phyloP scores from a whole-genome alignment of 2,888 invertebrate genomes.

The Drosophila multiciliata region DNA sequence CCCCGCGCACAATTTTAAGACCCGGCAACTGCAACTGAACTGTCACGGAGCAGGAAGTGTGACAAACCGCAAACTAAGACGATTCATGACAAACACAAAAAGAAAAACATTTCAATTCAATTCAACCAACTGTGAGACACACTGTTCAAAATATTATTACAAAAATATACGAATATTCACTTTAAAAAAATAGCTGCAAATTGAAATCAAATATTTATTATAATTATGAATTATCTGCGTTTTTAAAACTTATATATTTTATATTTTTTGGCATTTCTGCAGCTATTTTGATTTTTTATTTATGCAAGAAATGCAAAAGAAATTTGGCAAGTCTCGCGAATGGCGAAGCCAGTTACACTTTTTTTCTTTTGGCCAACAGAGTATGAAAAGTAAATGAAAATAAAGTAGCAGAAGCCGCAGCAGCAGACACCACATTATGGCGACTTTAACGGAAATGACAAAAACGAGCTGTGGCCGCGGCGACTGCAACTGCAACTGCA shows the following conservation, averaged over 20 bases:
- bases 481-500: conserved; percentile 6
- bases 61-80: conserved; percentile 60
- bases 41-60: conserved; percentile 52
- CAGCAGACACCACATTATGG: conserved; percentile 17
- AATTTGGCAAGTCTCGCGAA: neutral
- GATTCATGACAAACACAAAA: conserved; percentile 21
- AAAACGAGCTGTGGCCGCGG: conserved; percentile 44
- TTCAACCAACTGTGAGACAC: neutral
- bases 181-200: neutral
- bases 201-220: neutral
- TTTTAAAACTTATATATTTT: neutral
- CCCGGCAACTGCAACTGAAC: conserved; percentile 45
- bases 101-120: neutral
- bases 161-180: neutral
- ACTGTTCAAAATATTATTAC: neutral
- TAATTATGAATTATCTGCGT: too few relatives aligned
- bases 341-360: neutral
- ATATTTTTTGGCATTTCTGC: neutral
- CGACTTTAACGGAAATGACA: conserved; percentile 65
- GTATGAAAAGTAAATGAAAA: conserved; percentile 7
- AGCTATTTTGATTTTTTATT: neutral
- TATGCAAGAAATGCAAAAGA: neutral
- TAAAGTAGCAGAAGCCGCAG: conserved; percentile 8
- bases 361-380: neutral
- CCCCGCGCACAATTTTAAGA: conserved; percentile 43